These are phyloP conservation scores for Conus canariensis DNA, from an alignment of 2,888 invertebrate genomes.

Conservation along the genomic window DNA sequence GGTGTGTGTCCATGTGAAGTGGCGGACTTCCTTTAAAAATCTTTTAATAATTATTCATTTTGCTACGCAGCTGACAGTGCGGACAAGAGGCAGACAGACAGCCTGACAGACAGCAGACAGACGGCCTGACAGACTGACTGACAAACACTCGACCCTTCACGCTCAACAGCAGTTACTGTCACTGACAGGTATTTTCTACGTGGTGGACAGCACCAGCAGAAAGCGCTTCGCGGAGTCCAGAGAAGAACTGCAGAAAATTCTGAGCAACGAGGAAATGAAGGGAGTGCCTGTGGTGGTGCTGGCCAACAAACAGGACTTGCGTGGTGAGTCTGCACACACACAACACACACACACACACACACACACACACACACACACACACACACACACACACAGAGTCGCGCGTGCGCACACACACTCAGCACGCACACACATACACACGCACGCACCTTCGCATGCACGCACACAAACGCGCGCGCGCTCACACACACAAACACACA, in stretches of 20 bases:
- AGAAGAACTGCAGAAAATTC: constrained; percentile 68
- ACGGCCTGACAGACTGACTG: too few species aligned
- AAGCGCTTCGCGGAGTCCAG: constrained; percentile 68
- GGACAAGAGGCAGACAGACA: too few species aligned
- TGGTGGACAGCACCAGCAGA: constrained; percentile 63
- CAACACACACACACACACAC: neutral
- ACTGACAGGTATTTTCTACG: neutral
- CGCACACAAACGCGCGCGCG: too few species aligned
- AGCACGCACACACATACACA: neutral
- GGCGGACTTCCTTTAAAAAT: too few species aligned
- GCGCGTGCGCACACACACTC: neutral
- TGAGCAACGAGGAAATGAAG: constrained; percentile 67
- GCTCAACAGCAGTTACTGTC: neutral
- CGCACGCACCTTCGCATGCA: too few species aligned
- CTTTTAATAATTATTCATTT: too few species aligned
- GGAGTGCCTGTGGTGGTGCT: constrained; percentile 75
- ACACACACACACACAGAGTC: neutral
- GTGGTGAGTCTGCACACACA: constrained; percentile 54
- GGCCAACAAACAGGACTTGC: constrained; percentile 78
- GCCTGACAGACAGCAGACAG: too few species aligned
- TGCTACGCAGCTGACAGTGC: too few species aligned
- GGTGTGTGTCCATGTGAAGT: too few species aligned
- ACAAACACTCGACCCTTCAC: too few species aligned
- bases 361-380: neutral
- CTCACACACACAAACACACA: too few species aligned